Evolutionary conservation across 2,888 invertebrate genomes (phyloP), one percentile per base, ranked within the genome.

Genomic region (Andrena praecox): DNA sequence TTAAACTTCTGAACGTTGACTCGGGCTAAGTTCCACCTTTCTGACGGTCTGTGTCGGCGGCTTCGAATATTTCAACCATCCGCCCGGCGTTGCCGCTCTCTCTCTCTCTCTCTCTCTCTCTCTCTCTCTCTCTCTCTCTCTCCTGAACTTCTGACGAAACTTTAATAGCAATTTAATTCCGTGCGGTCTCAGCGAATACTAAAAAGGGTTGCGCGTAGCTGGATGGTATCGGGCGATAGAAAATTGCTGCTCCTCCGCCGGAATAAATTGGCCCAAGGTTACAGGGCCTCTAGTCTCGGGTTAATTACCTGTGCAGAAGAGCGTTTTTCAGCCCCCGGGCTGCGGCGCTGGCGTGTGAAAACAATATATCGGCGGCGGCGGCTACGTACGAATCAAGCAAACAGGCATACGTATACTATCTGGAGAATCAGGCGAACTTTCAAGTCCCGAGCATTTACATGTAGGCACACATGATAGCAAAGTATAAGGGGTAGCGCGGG

Each of bases 381-480:
- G 24, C 63, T 76, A 79, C 67, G 77, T 79, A 69, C 77, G 73
- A 77, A 77, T 77, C 60, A 66, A 76, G 60, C 69, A 62, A 70
- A 74, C 71, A 66, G 74, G 64, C 54, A 70, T 64, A 68, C 35
- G 72, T 64, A 67, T 63, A 70, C 75, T 84, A 88, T 87, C 88
- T 77, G 79, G 59, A 52, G 66, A 81, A 88, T 86, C 87, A 78
- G 74, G 72, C 76, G 67, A 70, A 86, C 85, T 82, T 82, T 87
- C 84, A 85, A 83, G 83, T 79, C 75, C 71, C 79, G 81, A 16
- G 76, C 76, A 70, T 79, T 82, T 82, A 73, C 74, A 83, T 80
- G 82, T 87, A 85, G 78, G 79, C 82, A 80, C 81, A 79, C 84
- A 85, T 86, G 89, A 88, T 84, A 85, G 80, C 84, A 52, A 88